Base-by-base conservation (phyloP, 2,888 invertebrate genomes). In the Unio pictorum region DNA sequence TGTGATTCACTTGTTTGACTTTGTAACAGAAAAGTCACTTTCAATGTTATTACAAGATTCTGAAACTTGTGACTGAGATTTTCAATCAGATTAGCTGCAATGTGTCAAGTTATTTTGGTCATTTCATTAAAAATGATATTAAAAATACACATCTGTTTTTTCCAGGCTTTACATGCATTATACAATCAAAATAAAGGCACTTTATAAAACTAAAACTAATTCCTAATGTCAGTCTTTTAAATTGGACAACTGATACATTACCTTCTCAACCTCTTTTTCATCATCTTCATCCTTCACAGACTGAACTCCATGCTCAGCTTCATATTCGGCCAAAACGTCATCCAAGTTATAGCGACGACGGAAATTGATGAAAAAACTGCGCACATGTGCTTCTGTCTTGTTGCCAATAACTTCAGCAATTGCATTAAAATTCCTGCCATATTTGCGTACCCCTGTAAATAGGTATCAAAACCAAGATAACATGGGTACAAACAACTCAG, bases 371-470 rank as follows among this genome's bases (percentile, higher is more conserved):
- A 96, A 98, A 91, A 98, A 98, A 64, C 94, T 94, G 78, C 96
- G 94, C 62, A 98, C 93, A 89, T 98, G 97, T 65, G 95, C 94
- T 90, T 97, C 98, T 1, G 95, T 96, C 92, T 98, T 98, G 66
- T 96, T 98, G 75, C 97, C 97, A 79, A 98, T 93, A 18, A 96
- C 94, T 89, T 98, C 97, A 23, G 98, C 96, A 80, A 98, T 98
- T 55, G 96, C 96, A 91, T 95, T 93, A 90, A 95, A 96, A 90
- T 97, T 95, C 91, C 95, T 95, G 59, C 93, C 93, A 87, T 92
- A 93, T 79, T 92, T 92, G 54, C 92, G 88, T 54, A 93, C 91
- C 72, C 94, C 94, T 94, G 73, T 11, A 73, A 65, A 85, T 20
- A 45, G 17, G 28, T 34, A 68, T 34, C 15, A 64, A 20, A 64